Percentiles rank a stretch among this genome's conserved stretches.
Evolutionary conservation across 1,140 invertebrate genomes (phyloP).

Genomic region (Sinonovacula constricta): DNA sequence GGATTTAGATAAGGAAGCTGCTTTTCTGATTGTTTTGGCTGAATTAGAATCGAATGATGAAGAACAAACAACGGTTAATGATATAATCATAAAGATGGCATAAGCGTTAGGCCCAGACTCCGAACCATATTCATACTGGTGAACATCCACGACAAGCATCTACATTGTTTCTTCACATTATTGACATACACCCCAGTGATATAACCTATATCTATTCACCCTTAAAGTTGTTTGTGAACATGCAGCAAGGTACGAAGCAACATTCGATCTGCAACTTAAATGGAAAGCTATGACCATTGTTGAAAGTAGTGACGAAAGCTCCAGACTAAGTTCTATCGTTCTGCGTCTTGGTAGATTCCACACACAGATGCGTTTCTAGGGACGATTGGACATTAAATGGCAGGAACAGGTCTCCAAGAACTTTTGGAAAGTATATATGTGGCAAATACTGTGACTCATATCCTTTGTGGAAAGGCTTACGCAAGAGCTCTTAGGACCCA

Average conservation of each 20-base stretch:
- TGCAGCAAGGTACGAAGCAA: slow-evolving; percentile 38
- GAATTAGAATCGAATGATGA: too few relatives aligned
- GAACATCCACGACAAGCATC: too few relatives aligned
- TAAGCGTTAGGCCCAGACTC: too few relatives aligned
- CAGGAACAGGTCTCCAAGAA: slow-evolving; percentile 55
- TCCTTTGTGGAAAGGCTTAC: slow-evolving; percentile 76
- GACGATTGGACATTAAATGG: slow-evolving; percentile 52
- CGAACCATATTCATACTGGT: too few relatives aligned
- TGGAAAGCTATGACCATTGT: slow-evolving; percentile 60
- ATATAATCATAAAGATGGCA: too few relatives aligned
- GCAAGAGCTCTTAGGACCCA: slow-evolving; percentile 77
- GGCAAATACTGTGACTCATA: slow-evolving; percentile 74
- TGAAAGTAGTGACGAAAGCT: slow-evolving; percentile 27
- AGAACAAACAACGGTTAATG: too few relatives aligned
- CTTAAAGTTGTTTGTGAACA: slow-evolving; percentile 59
- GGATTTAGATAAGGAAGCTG: too few relatives aligned
- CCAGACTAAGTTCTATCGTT: slow-evolving; percentile 46
- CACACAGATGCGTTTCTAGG: slow-evolving; percentile 61
- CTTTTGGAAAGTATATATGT: slow-evolving; percentile 57
- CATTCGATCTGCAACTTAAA: slow-evolving; percentile 66
- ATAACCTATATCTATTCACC: slow-evolving; percentile 66
- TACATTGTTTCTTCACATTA: too few relatives aligned
- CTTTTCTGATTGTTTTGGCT: too few relatives aligned
- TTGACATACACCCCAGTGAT: slow-evolving; percentile 66
- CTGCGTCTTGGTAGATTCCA: slow-evolving; percentile 61